Percentiles rank a stretch among this genome's conserved stretches.
Evolutionary conservation across 2,797 vertebrate species (phyloP).

Genomic region (Squalus acanthias): DNA sequence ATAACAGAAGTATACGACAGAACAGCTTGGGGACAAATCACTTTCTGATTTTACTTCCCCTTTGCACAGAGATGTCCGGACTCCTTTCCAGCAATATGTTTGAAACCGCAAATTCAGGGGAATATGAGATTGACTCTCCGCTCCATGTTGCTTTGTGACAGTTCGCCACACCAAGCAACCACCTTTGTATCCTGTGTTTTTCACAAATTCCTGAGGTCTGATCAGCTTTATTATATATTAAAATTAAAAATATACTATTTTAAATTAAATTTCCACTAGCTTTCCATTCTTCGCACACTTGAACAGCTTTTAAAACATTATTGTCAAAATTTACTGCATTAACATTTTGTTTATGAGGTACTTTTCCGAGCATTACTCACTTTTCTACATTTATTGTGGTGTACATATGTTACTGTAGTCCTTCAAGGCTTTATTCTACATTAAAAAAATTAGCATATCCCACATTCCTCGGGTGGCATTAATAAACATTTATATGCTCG

Average conservation of each 20-base stretch:
- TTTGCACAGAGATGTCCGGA: background rate
- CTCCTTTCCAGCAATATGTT: background rate
- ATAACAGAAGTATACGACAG: background rate
- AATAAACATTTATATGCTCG: background rate
- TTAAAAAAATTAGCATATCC: background rate
- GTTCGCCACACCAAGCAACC: background rate
- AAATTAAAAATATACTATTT: background rate
- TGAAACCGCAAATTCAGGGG: background rate
- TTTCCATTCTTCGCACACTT: background rate
- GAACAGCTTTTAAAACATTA: background rate
- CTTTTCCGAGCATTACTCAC: background rate
- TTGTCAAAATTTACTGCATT: background rate
- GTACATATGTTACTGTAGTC: background rate
- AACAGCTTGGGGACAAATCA: background rate
- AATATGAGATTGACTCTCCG: background rate
- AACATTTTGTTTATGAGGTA: constrained; percentile 9
- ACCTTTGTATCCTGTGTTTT: background rate
- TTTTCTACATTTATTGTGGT: background rate
- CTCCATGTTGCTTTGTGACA: background rate
- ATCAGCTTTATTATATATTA: background rate
- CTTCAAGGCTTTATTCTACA: constrained; percentile 25
- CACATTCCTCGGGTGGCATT: constrained; percentile 7
- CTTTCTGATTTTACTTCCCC: background rate
- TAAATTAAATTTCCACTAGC: background rate
- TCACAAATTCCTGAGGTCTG: background rate